Evolutionary conservation across 1,140 invertebrate genomes (phyloP).

Genomic region (Pteromalus puparum): DNA sequence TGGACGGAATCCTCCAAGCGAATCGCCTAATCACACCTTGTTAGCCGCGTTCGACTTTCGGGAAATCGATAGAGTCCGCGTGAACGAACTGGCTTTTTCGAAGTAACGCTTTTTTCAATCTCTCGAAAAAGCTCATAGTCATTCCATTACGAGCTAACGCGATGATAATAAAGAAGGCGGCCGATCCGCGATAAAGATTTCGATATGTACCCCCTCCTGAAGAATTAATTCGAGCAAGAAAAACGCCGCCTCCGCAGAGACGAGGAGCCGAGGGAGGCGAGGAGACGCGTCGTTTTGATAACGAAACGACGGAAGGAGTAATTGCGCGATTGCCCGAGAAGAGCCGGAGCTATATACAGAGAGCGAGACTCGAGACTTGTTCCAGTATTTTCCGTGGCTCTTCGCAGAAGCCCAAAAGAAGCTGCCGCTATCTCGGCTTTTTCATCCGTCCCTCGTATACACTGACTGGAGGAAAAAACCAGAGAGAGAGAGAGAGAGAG

Average conservation of each 20-base stretch:
- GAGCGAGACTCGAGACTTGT: neutral
- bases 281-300: constrained; percentile 35
- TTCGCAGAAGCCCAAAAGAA: constrained; percentile 28
- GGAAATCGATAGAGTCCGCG: neutral
- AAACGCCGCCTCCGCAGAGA: neutral
- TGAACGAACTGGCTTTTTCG: too few relatives aligned
- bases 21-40: neutral
- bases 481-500: constrained; percentile 35
- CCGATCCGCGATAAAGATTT: constrained; percentile 17
- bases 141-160: neutral
- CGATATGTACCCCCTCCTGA: neutral
- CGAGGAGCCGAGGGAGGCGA: neutral
- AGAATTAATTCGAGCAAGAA: constrained; percentile 28
- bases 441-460: neutral
- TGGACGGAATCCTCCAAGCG: neutral
- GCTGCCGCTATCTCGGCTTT: constrained; percentile 29
- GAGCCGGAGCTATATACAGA: neutral
- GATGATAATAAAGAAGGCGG: neutral
- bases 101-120: neutral
- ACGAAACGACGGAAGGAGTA: constrained; percentile 43
- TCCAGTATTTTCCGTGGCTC: neutral
- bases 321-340: constrained; percentile 45
- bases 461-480: constrained; percentile 7
- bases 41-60: too few relatives aligned
- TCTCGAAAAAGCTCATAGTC: neutral